phyloP scores from a whole-genome alignment of 2,113 vertebrate genomes.

The Montifringilla adamsi region DNA sequence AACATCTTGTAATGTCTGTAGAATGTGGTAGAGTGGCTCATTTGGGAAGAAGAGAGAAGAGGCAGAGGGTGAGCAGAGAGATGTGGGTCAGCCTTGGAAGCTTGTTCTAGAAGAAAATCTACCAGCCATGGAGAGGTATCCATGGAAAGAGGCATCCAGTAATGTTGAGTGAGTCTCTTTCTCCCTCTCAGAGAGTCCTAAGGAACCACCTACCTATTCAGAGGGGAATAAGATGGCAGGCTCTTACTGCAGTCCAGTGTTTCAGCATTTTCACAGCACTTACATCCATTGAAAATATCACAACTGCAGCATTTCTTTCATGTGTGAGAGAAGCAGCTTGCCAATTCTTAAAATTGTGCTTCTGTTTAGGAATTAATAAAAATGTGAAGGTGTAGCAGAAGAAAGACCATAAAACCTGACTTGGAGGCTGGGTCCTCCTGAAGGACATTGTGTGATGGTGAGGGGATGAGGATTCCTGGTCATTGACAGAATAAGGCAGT shows the following conservation, averaged over 20 bases:
- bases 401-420: not conserved
- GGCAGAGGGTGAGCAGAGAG: not conserved
- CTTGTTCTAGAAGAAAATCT: not conserved
- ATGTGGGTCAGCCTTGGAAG: not conserved
- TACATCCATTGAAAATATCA: not conserved
- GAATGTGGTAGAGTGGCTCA: not conserved
- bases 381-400: not conserved
- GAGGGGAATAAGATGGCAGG: not conserved
- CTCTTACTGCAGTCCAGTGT: not conserved
- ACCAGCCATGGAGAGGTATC: not conserved
- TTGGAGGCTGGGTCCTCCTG: not conserved
- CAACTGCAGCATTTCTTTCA: not conserved
- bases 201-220: not conserved
- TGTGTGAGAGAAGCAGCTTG: not conserved
- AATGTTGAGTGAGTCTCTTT: not conserved
- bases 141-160: too few relatives aligned
- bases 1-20: not conserved
- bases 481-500: not conserved
- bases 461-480: not conserved
- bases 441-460: rapidly evolving
- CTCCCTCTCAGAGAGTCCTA: not conserved
- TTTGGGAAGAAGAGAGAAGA: not conserved
- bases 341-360: not conserved
- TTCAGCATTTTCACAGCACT: not conserved
- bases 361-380: not conserved